phyloP scores from a whole-genome alignment of 92 coral and sea anemone species.

The Porites lobata region DNA sequence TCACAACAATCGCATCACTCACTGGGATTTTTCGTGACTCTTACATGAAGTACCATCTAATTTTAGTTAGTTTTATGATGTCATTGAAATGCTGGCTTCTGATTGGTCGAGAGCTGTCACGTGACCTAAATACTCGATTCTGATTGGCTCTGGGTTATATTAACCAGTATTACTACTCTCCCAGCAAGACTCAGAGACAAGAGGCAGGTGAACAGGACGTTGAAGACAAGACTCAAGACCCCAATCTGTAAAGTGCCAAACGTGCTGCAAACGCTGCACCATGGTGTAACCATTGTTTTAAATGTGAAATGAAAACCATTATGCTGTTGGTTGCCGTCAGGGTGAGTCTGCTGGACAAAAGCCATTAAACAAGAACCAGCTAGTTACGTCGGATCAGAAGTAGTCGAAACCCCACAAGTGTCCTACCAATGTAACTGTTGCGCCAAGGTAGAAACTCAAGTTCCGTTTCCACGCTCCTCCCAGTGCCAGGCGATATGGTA shows the following conservation, averaged over 20 bases:
- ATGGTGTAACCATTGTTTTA: constrained; percentile 71
- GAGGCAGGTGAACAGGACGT: constrained; percentile 10
- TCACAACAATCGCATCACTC: too few relatives aligned
- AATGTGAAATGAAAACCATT: constrained; percentile 73
- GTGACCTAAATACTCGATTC: too few relatives aligned
- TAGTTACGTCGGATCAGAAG: constrained; percentile 62
- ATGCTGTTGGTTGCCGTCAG: constrained; percentile 63
- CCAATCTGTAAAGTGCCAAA: constrained; percentile 41
- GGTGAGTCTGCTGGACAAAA: constrained; percentile 25
- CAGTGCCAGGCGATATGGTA: constrained; percentile 67
- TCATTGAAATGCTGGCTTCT: too few relatives aligned
- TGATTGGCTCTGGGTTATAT: too few relatives aligned
- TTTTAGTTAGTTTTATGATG: too few relatives aligned
- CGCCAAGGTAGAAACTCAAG: constrained; percentile 44
- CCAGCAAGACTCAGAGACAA: background rate
- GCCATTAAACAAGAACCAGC: constrained; percentile 57
- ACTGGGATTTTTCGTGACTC: too few relatives aligned
- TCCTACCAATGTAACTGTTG: constrained; percentile 73
- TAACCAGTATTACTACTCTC: too few relatives aligned
- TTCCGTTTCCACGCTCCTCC: constrained; percentile 37
- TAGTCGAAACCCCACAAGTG: constrained; percentile 58
- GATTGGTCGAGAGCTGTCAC: too few relatives aligned
- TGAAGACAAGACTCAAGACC: constrained; percentile 13
- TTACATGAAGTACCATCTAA: too few relatives aligned
- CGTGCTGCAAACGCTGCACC: constrained; percentile 38